Evolutionary conservation across 2,888 invertebrate species (phyloP), one percentile per base, ranked within the genome.

Genomic region (Plagodis pulveraria): DNA sequence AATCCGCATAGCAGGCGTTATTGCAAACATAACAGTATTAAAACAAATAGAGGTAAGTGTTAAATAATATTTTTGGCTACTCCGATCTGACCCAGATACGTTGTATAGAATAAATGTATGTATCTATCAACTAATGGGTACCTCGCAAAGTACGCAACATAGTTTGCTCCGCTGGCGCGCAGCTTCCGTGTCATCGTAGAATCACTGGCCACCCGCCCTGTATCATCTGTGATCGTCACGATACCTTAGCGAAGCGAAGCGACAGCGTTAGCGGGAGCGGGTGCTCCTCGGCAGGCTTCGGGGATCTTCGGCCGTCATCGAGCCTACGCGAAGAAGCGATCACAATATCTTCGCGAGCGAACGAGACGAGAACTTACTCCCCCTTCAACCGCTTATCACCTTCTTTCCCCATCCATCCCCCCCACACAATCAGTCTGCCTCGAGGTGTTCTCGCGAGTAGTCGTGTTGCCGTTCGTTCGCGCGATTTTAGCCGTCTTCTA

Each of bases 401-500:
- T 67, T 71, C 72, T 67, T 60, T 63, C 66, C 67, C 62, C 69
- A 67, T 66, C 73, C 73, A 74, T 70, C 63, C 69, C 63, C 65
- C 70, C 67, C 60, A 67, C 63, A 57, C 63, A 71, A 69, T 74
- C 83, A 89, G 91, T 91, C 87, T 83, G 78, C 81, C 79, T 79
- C 82, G 81, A 81, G 78, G 76, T 74, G 73, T 73, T 70, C 64
- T 64, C 53, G 77, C 62, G 75, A 66, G 76, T 68, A 79, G 76
- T 69, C 62, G 83, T 76, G 67, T 76, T 56, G 74, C 69, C 69
- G 74, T 61, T 73, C 45, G 65, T 48, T 66, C 59, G 66, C 63
- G 69, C 68, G 71, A 70, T 76, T 79, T 76, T 73, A 78, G 75
- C 84, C 86, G 88, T 89, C 83, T 89, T 84, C 82, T 74, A 82